phyloP scores from a whole-genome alignment of 2,113 vertebrate species.

The Actenoides lindsayi region DNA sequence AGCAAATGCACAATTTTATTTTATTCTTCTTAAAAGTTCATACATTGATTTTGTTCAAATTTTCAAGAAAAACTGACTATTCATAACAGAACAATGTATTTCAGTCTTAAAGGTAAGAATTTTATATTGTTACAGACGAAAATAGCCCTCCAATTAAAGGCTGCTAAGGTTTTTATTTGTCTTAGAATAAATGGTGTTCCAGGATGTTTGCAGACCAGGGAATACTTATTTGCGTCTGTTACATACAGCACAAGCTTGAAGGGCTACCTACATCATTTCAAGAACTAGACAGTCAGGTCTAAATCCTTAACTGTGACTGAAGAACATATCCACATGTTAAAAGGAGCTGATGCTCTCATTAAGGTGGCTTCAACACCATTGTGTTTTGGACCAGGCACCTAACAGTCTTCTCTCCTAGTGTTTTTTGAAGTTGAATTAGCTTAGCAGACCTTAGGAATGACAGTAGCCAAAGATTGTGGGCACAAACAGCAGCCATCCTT shows the following conservation, averaged over 20 bases:
- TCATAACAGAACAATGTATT: neutral
- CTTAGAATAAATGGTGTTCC: neutral
- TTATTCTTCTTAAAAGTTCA: neutral
- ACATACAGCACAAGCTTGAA: neutral
- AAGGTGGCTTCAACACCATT: neutral
- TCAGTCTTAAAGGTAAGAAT: neutral
- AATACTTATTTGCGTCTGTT: neutral
- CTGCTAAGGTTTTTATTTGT: neutral
- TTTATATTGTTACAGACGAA: neutral
- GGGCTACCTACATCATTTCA: neutral
- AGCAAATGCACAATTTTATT: neutral
- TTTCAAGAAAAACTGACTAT: neutral
- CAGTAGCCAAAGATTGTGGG: neutral
- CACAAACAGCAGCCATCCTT: neutral
- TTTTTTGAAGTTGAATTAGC: neutral
- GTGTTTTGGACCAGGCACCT: fast-evolving
- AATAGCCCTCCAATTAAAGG: neutral
- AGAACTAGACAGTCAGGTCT: neutral
- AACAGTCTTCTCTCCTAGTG: neutral
- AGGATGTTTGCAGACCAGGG: neutral
- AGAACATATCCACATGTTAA: neutral
- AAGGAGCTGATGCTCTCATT: neutral
- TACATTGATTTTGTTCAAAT: neutral
- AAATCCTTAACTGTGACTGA: neutral
- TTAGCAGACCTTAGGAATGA: neutral